Base-by-base conservation (phyloP, 2,888 invertebrate species). In the Notodonta dromedarius region DNA sequence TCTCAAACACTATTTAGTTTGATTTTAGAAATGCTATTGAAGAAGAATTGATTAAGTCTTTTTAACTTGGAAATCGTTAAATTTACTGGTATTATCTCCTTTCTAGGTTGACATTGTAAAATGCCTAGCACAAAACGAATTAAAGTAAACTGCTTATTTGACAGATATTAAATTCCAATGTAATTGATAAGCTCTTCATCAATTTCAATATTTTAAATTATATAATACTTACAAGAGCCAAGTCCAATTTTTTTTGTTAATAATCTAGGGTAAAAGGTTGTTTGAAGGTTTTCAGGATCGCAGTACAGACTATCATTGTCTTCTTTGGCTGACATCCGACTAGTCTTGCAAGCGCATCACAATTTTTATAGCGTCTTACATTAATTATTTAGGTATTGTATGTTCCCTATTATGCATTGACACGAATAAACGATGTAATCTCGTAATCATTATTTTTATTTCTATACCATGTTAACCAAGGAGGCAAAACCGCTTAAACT, bases 381-480 rank as follows among this genome's bases (percentile, higher is more conserved):
- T 56, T 40, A 44, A 56, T 82, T 81, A 79, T 82, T 85, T 83
- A 78, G 69, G 35, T 35, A 35, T 68, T 83, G 80, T 90, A 82
- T 86, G 83, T 84, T 82, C 83, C 83, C 83, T 90, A 89, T 87
- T 89, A 90, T 85, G 88, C 91, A 91, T 91, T 91, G 91, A 90
- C 89, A 89, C 88, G 82, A 88, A 87, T 90, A 91, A 88, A 92
- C 90, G 90, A 90, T 91, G 89, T 91, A 92, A 89, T 89, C 90
- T 84, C 80, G 73, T 50, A 39, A 40, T 0, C 61, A 67, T 71
- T 70, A 81, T 35, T 85, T 90, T 80, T 59, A 57, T 65, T 70
- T 65, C 11, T 42, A 42, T 11, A 42, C 42, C 42, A 9, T 42
- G 42, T 42, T 42, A 8, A 9, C 42, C 11, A 35, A 35, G 35